Conservation (phyloP, 2,888 invertebrate species). For the Ganaspis brasiliensis region DNA sequence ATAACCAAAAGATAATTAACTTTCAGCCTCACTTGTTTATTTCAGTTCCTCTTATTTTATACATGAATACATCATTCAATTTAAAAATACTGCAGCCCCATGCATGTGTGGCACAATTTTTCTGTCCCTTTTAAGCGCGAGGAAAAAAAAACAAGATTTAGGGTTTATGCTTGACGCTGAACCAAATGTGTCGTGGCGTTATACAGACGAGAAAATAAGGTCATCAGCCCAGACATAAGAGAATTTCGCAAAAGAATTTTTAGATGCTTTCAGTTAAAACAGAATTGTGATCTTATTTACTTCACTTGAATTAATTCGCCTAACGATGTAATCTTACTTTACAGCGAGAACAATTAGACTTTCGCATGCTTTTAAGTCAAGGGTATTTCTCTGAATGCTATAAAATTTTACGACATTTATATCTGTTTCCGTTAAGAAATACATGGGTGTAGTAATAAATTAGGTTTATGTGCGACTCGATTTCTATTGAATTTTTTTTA, state of each 20-base stretch:
- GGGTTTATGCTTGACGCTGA: constrained; percentile 2
- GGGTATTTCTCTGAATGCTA: constrained; percentile 16
- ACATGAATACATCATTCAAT: not conserved
- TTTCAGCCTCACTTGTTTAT: not conserved
- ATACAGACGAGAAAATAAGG: constrained; percentile 18
- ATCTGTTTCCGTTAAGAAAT: not conserved
- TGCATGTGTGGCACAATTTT: constrained; percentile 7
- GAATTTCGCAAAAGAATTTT: constrained; percentile 13
- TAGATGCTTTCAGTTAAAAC: constrained; percentile 18
- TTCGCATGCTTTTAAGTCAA: constrained; percentile 20
- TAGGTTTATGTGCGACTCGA: not conserved
- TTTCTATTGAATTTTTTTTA: not conserved
- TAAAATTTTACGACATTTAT: constrained; percentile 3
- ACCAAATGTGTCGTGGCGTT: not conserved
- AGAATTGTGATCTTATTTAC: not conserved
- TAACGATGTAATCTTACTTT: constrained; percentile 10
- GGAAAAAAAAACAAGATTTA: not conserved
- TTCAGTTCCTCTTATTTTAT: not conserved
- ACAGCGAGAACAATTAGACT: constrained; percentile 4
- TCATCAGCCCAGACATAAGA: not conserved
- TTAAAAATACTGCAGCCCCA: not conserved
- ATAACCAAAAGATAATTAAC: constrained; percentile 15
- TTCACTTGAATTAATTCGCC: constrained; percentile 13
- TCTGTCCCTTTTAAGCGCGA: not conserved
- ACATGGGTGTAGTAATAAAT: constrained; percentile 11